phyloP scores from a whole-genome alignment of 1,140 invertebrate species.

The Scaptomyza montana region DNA sequence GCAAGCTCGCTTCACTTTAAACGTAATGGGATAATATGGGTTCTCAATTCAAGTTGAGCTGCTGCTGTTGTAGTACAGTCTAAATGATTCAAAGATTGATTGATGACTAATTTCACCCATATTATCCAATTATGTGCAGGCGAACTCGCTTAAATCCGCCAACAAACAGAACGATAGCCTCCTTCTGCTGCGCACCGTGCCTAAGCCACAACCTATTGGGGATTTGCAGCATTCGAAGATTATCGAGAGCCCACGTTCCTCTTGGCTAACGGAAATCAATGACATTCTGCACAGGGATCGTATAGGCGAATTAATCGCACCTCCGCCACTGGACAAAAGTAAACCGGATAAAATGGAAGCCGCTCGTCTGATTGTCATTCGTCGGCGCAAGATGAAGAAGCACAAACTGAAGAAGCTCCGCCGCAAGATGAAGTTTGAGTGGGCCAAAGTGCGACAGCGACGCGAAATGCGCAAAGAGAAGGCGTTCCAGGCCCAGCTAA shows the following conservation, averaged over 20 bases:
- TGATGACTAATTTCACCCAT: conserved; percentile 74
- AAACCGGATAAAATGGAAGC: conserved; percentile 87
- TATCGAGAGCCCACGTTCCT: conserved; percentile 71
- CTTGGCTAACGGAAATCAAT: conserved; percentile 71
- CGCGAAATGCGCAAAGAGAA: conserved; percentile 90
- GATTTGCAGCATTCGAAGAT: conserved; percentile 48
- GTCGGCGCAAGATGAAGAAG: conserved; percentile 93
- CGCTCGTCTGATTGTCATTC: conserved; percentile 89
- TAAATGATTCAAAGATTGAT: conserved; percentile 26
- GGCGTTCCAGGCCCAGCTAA: conserved; percentile 88
- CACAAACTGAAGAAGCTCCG: conserved; percentile 92
- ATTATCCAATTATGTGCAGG: conserved; percentile 83
- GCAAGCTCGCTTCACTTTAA: conserved; percentile 25
- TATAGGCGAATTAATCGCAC: conserved; percentile 62
- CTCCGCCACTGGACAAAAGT: conserved; percentile 48
- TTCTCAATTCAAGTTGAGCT: conserved; percentile 47
- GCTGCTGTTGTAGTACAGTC: conserved; percentile 42
- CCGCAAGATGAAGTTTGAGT: conserved; percentile 90
- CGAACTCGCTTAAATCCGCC: conserved; percentile 47
- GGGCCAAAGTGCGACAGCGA: conserved; percentile 88
- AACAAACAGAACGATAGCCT: conserved; percentile 12
- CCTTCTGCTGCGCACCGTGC: conserved; percentile 17
- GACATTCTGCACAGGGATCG: conserved; percentile 58
- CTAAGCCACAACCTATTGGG: conserved; percentile 48
- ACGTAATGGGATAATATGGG: conserved; percentile 83